Evolutionary conservation across 2,113 vertebrate genomes (phyloP).

Genomic region (Laticauda laticaudata): DNA sequence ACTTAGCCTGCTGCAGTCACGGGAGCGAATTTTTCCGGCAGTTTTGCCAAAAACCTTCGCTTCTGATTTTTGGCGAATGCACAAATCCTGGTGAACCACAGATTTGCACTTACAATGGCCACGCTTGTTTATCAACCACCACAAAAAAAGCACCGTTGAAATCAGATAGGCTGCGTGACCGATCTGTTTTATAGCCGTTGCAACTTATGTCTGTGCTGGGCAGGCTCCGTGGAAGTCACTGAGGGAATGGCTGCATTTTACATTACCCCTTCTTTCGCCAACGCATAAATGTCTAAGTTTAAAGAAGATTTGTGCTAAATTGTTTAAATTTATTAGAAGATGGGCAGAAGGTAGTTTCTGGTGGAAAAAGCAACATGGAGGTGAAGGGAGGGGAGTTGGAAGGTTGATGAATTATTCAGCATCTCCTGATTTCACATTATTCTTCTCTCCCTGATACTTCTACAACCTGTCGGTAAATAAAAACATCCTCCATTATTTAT

Average conservation of each 20-base stretch:
- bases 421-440: conserved; percentile 73
- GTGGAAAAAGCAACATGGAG: conserved; percentile 46
- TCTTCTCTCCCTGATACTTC: conserved; percentile 76
- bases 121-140: too few relatives aligned
- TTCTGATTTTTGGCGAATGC: too few relatives aligned
- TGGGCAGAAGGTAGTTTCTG: conserved; percentile 44
- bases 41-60: too few relatives aligned
- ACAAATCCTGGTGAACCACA: too few relatives aligned
- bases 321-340: conserved; percentile 61
- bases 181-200: too few relatives aligned
- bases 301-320: conserved; percentile 66
- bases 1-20: too few relatives aligned
- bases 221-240: too few relatives aligned
- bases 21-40: too few relatives aligned
- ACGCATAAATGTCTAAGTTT: conserved; percentile 34
- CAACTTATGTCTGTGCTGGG: too few relatives aligned
- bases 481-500: conserved; percentile 82
- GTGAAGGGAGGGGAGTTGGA: neutral
- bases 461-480: conserved; percentile 85
- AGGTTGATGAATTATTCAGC: conserved; percentile 71
- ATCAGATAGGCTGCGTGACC: too few relatives aligned
- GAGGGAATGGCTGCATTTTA: neutral
- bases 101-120: too few relatives aligned
- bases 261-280: conserved; percentile 1
- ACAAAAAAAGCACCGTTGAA: too few relatives aligned